Base-by-base conservation (phyloP, 2,113 vertebrate species). In the Hippolais icterina region DNA sequence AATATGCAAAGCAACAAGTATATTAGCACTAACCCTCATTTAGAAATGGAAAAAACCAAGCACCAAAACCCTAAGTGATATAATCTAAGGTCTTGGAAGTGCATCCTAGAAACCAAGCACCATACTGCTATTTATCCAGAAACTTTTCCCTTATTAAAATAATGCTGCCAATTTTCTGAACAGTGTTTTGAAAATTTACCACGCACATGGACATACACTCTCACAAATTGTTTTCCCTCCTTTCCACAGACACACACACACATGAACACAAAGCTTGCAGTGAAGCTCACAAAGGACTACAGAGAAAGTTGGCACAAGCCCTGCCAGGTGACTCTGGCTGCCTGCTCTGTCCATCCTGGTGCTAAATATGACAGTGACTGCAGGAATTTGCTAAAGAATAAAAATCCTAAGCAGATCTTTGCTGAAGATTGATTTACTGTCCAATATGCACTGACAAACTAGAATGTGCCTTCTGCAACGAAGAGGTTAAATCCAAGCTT, bases 361-460 rank as follows among this genome's bases (percentile, higher is more conserved):
- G 28, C 49, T 64, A 64, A 91, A 71, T n/a, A 82, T 28, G 86
- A 71, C 76, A 56, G 28, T 12, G 29, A 70, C 50, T 54, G 54
- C 68, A 81, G 53, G 52, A 92, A 83, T 71, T 77, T 66, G 12
- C 24, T 7, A 7, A 33, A 28, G 24, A 70, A 80, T 39, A 83
- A 78, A 74, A 76, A 46, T 27, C 25, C 59, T 24, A 27, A 70
- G 37, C 12, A 81, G 65, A 63, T 81, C 47, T 84, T 81, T 54
- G 52, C 42, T 74, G 50, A 77, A 93, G 76, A 89, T n/a, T 49
- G 77, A 94, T 89, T 95, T 94, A 87, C 39, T 82, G 56, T 49
- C 80, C 77, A 39, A 37, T 57, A 60, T 14, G 28, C 29, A 76
- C 56, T 9, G 11, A 50, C 39, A 93, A 92, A 92, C 39, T 28